A percentile compares a stretch with the other conserved stretches of the same genome.
These are phyloP conservation scores for Dasysyrphus tricinctus DNA, from an alignment of 2,888 invertebrate genomes.

Conservation along the genomic window DNA sequence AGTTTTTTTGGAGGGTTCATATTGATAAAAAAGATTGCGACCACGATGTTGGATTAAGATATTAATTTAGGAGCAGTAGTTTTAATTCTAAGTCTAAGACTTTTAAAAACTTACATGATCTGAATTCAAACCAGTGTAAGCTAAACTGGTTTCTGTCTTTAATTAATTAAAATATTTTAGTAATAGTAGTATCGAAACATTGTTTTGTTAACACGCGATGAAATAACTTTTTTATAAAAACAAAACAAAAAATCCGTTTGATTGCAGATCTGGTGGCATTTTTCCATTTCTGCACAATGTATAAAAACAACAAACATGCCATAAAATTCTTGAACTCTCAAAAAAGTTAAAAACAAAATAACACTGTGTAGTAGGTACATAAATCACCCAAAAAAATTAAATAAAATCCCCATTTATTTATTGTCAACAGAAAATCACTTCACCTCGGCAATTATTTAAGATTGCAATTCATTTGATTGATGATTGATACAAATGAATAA, in stretches of 20 bases:
- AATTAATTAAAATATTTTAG: slow-evolving; percentile 86
- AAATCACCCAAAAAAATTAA: not conserved
- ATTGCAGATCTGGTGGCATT: too few relatives aligned
- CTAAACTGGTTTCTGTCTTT: slow-evolving; percentile 94
- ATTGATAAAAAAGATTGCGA: slow-evolving; percentile 91
- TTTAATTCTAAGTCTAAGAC: slow-evolving; percentile 89
- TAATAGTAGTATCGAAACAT: too few relatives aligned
- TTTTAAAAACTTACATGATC: slow-evolving; percentile 93
- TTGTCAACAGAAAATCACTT: not conserved
- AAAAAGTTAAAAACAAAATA: not conserved
- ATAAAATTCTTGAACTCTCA: too few relatives aligned
- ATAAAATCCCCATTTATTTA: not conserved
- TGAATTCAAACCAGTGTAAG: slow-evolving; percentile 94
- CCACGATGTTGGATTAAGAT: slow-evolving; percentile 95
- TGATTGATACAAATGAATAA: slow-evolving; percentile 6
- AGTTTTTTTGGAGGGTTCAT: slow-evolving; percentile 90
- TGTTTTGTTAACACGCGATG: too few relatives aligned
- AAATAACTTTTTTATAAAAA: too few relatives aligned
- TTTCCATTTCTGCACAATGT: too few relatives aligned
- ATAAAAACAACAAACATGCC: too few relatives aligned
- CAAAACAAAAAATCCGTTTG: too few relatives aligned
- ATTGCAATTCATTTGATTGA: not conserved
- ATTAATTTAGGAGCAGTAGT: slow-evolving; percentile 87
- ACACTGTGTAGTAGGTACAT: not conserved
- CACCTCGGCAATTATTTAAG: not conserved